Evolutionary conservation across 2,888 invertebrate species (phyloP), one percentile per base, ranked within the genome.

Genomic region (Synanthedon vespiformis): DNA sequence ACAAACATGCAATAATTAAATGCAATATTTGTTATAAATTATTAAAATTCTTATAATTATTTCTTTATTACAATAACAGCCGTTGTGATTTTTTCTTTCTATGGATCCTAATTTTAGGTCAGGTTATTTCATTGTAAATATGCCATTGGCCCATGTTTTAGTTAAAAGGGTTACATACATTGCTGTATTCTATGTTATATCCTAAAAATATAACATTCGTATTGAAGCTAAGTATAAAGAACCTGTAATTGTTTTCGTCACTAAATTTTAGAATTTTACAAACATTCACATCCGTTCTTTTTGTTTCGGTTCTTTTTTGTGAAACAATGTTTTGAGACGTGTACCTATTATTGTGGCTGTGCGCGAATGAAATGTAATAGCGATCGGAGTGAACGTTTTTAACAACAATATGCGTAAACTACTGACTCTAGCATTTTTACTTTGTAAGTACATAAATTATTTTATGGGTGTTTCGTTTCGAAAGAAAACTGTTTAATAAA

Each of bases 371-470:
- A 72, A 68, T 67, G 64, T 66, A 67, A 58, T 62, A 61, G 57
- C 58, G 63, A 56, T 59, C 54, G 53, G 55, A 55, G 60, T 58
- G 59, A 60, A 63, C 63, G 64, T 66, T 68, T 67, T 57, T 54
- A 57, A 57, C 50, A 59, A 58, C 61, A 70, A 68, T 64, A 86
- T 86, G 86, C 74, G 80, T 51, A 77, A 68, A 67, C 63, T 83
- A 60, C 68, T 86, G 56, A 58, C 83, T 56, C 65, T 84, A 57
- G 80, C 81, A 6, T 70, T 86, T 55, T 64, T 86, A 52, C 72
- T 86, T 41, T 86, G 86, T 86, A 72, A 80, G 83, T 77, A 55
- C 56, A 27, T 14, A 13, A 8, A 8, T 44, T 0, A 10, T 34
- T 34, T 34, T 34, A 34, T 34, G 34, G 34, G 34, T 34, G 34